Percentiles rank a stretch among this genome's conserved stretches.
phyloP scores from a whole-genome alignment of 2,113 vertebrate species.

The Casuarius casuarius region DNA sequence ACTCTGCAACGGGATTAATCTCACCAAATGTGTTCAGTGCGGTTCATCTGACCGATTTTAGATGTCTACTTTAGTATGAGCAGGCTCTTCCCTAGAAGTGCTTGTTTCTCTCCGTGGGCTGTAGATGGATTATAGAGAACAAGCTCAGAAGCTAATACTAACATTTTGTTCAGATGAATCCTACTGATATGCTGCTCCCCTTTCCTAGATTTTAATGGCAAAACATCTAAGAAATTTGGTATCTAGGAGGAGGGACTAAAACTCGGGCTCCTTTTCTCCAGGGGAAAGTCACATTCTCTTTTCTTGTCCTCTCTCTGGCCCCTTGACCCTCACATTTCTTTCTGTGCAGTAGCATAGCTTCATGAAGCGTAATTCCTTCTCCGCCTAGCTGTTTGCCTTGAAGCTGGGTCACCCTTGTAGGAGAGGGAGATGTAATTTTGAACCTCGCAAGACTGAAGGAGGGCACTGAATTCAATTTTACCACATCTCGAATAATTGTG shows the following conservation, averaged over 20 bases:
- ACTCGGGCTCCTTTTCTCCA: background rate
- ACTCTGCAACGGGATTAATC: background rate
- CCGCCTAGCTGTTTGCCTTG: background rate
- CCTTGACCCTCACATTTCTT: background rate
- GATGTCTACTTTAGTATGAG: background rate
- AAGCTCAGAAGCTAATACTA: background rate
- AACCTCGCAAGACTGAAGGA: fast-evolving
- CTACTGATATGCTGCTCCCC: background rate
- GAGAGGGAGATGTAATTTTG: background rate
- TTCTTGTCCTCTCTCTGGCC: background rate
- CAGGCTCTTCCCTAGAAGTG: background rate
- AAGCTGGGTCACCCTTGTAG: background rate
- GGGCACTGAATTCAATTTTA: background rate
- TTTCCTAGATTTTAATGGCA: background rate
- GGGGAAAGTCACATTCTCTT: background rate
- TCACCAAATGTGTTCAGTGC: background rate
- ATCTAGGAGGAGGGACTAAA: background rate
- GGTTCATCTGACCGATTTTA: background rate
- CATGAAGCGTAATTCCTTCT: background rate
- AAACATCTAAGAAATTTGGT: background rate
- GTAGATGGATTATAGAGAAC: background rate
- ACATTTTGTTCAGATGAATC: background rate
- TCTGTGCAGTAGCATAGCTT: background rate
- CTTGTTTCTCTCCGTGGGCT: background rate
- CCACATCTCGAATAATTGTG: background rate